phyloP scores from a whole-genome alignment of 2,113 vertebrate species.

The Hyaena hyaena region DNA sequence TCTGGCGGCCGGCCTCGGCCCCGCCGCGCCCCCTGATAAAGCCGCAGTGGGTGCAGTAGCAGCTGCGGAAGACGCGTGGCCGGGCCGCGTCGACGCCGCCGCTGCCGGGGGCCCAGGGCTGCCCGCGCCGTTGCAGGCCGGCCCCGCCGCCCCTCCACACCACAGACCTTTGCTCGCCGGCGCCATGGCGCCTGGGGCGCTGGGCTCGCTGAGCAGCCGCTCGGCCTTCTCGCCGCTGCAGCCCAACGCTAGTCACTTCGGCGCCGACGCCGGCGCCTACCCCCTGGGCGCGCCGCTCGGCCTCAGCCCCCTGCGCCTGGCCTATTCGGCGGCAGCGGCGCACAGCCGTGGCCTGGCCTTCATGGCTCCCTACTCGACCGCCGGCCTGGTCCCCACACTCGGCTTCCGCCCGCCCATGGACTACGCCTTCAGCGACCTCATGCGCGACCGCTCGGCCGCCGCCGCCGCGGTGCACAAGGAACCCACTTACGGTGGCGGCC shows the following conservation, averaged over 20 bases:
- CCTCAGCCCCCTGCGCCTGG: constrained; percentile 96
- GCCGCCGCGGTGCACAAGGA: constrained; percentile 92
- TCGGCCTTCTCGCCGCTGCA: constrained; percentile 98
- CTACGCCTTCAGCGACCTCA: constrained; percentile 99
- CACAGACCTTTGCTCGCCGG: constrained; percentile 94
- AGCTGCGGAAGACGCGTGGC: constrained; percentile 90
- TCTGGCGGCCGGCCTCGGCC: constrained; percentile 80
- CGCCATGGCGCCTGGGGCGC: constrained; percentile 91
- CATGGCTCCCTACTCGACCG: constrained; percentile 98
- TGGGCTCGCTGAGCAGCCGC: constrained; percentile 93
- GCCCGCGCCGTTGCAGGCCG: constrained; percentile 83
- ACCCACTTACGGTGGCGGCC: constrained; percentile 92
- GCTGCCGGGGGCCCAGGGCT: constrained; percentile 88
- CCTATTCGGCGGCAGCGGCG: constrained; percentile 93
- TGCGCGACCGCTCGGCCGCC: constrained; percentile 94
- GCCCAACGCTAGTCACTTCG: constrained; percentile 96
- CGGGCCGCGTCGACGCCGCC: constrained; percentile 86
- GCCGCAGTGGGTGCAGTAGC: constrained; percentile 85
- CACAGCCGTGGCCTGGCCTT: constrained; percentile 98
- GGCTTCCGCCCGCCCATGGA: constrained; percentile 99
- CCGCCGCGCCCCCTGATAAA: constrained; percentile 78
- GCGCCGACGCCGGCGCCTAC: constrained; percentile 93
- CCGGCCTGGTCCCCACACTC: constrained; percentile 96
- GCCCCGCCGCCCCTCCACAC: constrained; percentile 86
- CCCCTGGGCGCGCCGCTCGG: constrained; percentile 95